phyloP scores from a whole-genome alignment of 2,888 invertebrate species.

The Strigamia crassipes region DNA sequence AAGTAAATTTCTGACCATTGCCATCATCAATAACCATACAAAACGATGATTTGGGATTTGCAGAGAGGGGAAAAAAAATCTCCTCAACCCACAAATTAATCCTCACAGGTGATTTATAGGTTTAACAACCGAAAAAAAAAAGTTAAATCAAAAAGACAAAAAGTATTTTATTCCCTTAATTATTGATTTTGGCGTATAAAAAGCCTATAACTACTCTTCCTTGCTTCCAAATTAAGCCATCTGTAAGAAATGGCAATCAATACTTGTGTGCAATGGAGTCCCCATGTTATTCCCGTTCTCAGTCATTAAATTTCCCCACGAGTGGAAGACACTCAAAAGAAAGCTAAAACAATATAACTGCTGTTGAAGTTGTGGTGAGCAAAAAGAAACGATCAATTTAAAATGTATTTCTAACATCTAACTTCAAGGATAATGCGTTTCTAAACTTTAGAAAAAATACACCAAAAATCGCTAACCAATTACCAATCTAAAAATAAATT shows the following conservation, averaged over 20 bases:
- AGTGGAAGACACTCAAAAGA: constrained; percentile 34
- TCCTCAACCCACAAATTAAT: background rate
- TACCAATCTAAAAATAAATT: too few relatives aligned
- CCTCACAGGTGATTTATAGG: background rate
- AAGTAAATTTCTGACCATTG: constrained; percentile 29
- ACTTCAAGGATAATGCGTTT: constrained; percentile 4
- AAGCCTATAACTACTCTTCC: constrained; percentile 37
- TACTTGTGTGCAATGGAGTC: constrained; percentile 40
- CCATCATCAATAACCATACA: constrained; percentile 19
- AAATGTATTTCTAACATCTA: constrained; percentile 8
- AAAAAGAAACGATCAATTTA: constrained; percentile 29
- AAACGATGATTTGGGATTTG: constrained; percentile 19
- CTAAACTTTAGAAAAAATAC: background rate
- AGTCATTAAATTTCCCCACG: constrained; percentile 35
- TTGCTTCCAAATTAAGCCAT: constrained; percentile 38
- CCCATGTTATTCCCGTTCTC: constrained; percentile 39
- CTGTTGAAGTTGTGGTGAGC: constrained; percentile 4
- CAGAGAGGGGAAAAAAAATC: background rate
- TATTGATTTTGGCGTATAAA: constrained; percentile 39
- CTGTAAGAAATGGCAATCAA: constrained; percentile 42
- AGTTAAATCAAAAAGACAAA: too few relatives aligned
- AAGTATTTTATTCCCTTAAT: background rate
- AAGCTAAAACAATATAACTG: constrained; percentile 8
- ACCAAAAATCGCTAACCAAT: background rate
- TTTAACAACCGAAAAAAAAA: background rate